A percentile compares a stretch with the other conserved stretches of the same genome.
Conservation (phyloP, 2,113 vertebrate genomes). For the Kryptolebias marmoratus region DNA sequence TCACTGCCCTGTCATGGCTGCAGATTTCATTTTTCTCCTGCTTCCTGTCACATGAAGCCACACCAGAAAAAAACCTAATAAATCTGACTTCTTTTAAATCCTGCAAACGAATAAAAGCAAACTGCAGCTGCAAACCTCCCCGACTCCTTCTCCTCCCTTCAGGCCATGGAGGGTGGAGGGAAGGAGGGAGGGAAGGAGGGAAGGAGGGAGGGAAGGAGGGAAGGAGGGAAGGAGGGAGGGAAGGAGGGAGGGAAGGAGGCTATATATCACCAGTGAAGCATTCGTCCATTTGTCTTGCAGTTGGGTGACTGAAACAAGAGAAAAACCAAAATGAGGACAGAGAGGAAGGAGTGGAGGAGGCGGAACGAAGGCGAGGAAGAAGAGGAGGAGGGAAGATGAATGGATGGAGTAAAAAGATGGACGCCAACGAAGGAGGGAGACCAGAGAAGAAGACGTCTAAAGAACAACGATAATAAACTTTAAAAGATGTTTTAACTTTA, state of each 20-base stretch:
- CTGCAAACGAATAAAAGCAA: no score
- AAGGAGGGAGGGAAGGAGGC: slow-evolving; percentile 32
- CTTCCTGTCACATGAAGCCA: no score
- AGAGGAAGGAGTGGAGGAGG: slow-evolving; percentile 3
- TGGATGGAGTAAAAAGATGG: background rate
- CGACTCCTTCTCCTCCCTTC: slow-evolving; percentile 19
- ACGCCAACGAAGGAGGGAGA: background rate
- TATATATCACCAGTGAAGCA: slow-evolving; percentile 48
- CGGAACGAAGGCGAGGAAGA: slow-evolving; percentile 34
- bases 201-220: slow-evolving; percentile 26
- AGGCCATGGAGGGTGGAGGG: slow-evolving; percentile 33
- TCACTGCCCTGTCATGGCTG: no score
- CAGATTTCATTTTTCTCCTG: no score
- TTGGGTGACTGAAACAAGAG: slow-evolving; percentile 35
- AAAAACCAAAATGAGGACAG: slow-evolving; percentile 39
- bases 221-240: slow-evolving; percentile 22
- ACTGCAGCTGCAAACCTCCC: slow-evolving; percentile 5
- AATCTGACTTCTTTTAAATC: no score
- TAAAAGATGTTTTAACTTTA: no score
- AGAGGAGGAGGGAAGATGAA: slow-evolving; percentile 9
- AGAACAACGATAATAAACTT: no score
- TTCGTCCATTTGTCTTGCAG: slow-evolving; percentile 47
- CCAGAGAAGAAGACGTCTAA: background rate
- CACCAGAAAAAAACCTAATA: no score
- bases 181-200: slow-evolving; percentile 28